phyloP scores from a whole-genome alignment of 2,113 vertebrate species.

The Callorhinus ursinus region DNA sequence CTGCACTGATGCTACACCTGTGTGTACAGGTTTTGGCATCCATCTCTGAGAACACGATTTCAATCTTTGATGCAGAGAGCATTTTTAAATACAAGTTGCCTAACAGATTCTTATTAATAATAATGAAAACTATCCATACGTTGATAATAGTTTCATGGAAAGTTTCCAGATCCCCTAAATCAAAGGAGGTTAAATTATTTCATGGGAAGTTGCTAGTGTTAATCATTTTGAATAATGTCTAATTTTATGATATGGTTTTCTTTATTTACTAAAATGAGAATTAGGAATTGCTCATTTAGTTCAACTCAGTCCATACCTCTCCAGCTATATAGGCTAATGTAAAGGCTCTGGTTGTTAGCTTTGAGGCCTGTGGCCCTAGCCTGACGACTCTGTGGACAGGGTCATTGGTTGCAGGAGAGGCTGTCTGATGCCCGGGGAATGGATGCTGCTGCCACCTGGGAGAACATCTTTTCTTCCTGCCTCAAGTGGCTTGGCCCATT shows the following conservation, averaged over 20 bases:
- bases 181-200: conserved; percentile 17
- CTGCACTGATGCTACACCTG: rapidly evolving
- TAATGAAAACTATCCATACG: conserved; percentile 28
- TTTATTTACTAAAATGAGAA: conserved; percentile 44
- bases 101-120: neutral
- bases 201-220: neutral
- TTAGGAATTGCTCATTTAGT: neutral
- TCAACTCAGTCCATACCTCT: neutral
- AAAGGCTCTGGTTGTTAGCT: neutral
- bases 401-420: neutral
- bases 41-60: neutral
- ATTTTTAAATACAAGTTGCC: neutral
- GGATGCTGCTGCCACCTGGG: neutral
- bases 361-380: too few species aligned
- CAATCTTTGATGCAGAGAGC: neutral
- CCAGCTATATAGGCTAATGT: neutral
- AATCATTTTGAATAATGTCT: conserved; percentile 39
- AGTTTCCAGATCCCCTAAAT: neutral
- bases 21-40: neutral
- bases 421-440: neutral
- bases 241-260: neutral
- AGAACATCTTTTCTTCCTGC: neutral
- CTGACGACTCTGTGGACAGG: neutral
- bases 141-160: conserved; percentile 11
- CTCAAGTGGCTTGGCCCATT: neutral